A percentile compares a stretch with the other conserved stretches of the same genome.
Conservation (phyloP, 2,888 invertebrate genomes). For the Leucophenga maculata region DNA sequence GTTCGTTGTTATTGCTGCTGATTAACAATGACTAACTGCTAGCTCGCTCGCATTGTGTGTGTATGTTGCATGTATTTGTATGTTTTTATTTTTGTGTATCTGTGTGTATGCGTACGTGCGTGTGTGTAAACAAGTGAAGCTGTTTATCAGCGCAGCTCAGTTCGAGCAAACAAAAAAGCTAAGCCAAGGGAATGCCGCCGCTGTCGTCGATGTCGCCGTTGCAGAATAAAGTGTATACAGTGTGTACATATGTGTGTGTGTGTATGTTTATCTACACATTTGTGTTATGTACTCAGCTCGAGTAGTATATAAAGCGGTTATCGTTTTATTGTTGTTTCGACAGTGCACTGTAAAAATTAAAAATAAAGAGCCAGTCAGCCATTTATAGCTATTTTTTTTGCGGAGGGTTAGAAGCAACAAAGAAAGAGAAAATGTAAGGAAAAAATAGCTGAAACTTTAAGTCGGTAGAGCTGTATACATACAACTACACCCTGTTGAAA, state of each 20-base stretch:
- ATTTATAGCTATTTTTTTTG: too few species aligned
- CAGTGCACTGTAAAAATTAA: too few species aligned
- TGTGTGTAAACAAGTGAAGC: constrained; percentile 21
- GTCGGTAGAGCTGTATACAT: too few species aligned
- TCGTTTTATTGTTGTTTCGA: not conserved
- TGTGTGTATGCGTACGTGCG: not conserved
- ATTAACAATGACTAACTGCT: not conserved
- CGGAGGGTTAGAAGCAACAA: too few species aligned
- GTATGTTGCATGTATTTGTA: not conserved
- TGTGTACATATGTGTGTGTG: not conserved
- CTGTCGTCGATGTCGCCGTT: too few species aligned
- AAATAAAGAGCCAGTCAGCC: too few species aligned
- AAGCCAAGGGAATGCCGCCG: constrained; percentile 18
- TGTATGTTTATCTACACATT: not conserved
- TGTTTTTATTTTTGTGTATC: not conserved
- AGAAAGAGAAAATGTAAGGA: too few species aligned
- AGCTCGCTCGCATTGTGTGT: not conserved
- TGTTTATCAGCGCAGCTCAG: constrained; percentile 21
- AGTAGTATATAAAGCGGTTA: constrained; percentile 8
- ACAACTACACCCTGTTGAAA: too few species aligned
- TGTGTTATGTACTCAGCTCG: not conserved
- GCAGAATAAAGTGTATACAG: too few species aligned
- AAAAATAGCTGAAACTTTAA: too few species aligned
- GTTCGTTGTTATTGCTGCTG: too few species aligned
- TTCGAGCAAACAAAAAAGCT: constrained; percentile 12